phyloP scores from a whole-genome alignment of 2,888 invertebrate species.

The Beris morrisii region DNA sequence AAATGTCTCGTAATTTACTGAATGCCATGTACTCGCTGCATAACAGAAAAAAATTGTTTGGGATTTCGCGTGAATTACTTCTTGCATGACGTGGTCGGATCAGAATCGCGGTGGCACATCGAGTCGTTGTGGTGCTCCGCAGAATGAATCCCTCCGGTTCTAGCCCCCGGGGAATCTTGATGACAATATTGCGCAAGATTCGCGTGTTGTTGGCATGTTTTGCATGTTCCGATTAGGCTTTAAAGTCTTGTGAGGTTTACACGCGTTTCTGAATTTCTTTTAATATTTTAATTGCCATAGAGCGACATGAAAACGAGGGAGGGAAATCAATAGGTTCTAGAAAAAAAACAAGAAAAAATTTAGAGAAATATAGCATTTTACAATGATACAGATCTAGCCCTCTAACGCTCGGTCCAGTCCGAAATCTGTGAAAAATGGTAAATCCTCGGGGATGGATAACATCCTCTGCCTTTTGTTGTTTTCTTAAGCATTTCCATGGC shows the following conservation, averaged over 20 bases:
- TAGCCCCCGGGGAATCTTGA: constrained; percentile 19
- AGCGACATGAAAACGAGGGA: constrained; percentile 13
- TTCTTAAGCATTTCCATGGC: too few relatives aligned
- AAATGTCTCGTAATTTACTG: constrained; percentile 31
- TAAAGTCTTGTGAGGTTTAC: constrained; percentile 30
- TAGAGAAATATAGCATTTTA: too few relatives aligned
- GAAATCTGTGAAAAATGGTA: too few relatives aligned
- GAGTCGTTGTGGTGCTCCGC: neutral
- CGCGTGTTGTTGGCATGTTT: constrained; percentile 33
- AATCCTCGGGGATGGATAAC: too few relatives aligned
- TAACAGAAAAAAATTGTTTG: constrained; percentile 21
- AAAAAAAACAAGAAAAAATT: too few relatives aligned
- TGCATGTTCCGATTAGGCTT: constrained; percentile 32
- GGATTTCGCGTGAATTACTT: constrained; percentile 34
- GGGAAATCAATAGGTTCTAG: too few relatives aligned
- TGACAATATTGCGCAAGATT: constrained; percentile 32
- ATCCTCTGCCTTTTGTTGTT: too few relatives aligned
- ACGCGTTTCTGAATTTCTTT: constrained; percentile 14
- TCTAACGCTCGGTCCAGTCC: too few relatives aligned
- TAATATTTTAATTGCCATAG: constrained; percentile 28
- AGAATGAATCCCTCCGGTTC: neutral
- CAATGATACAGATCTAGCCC: too few relatives aligned
- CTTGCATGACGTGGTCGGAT: constrained; percentile 32
- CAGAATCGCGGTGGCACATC: constrained; percentile 30
- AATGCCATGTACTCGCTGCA: constrained; percentile 21